Evolutionary conservation across 2,797 vertebrate species (phyloP).

Genomic region (Decapterus maruadsi): DNA sequence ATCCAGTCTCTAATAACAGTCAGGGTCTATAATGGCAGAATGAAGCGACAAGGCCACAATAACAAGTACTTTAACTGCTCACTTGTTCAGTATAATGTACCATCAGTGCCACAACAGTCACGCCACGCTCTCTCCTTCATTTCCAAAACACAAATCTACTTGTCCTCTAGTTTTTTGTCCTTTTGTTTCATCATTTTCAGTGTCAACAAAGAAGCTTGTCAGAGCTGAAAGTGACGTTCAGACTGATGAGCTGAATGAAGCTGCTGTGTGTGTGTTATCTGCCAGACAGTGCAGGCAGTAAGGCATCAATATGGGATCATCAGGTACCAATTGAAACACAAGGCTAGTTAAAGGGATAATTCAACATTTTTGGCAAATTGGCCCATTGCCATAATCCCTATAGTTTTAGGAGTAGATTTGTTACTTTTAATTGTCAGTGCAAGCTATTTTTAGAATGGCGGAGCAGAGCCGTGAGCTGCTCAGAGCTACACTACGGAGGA

Average conservation of each 20-base stretch:
- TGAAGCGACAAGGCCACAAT: not conserved
- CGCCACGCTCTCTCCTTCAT: not conserved
- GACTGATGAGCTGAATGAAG: not conserved
- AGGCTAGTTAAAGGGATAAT: too few relatives aligned
- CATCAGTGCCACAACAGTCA: not conserved
- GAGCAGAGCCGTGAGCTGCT: too few relatives aligned
- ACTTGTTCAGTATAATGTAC: not conserved
- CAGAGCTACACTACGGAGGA: too few relatives aligned
- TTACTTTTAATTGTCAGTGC: too few relatives aligned
- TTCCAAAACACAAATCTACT: not conserved
- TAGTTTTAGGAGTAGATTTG: too few relatives aligned
- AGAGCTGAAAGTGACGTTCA: not conserved
- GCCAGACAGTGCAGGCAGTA: not conserved
- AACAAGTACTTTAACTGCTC: not conserved
- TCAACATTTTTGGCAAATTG: too few relatives aligned
- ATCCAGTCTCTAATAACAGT: not conserved
- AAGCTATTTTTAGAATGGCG: too few relatives aligned
- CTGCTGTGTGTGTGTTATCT: not conserved
- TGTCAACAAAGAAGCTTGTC: not conserved
- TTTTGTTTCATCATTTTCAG: not conserved
- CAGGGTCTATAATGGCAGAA: not conserved
- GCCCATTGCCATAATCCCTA: too few relatives aligned
- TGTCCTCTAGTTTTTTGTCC: not conserved
- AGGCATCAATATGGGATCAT: too few relatives aligned
- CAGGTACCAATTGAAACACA: too few relatives aligned